Percentiles rank a stretch among this genome's conserved stretches.
Conservation (phyloP, 1,140 invertebrate genomes). For the Ladona fulva region DNA sequence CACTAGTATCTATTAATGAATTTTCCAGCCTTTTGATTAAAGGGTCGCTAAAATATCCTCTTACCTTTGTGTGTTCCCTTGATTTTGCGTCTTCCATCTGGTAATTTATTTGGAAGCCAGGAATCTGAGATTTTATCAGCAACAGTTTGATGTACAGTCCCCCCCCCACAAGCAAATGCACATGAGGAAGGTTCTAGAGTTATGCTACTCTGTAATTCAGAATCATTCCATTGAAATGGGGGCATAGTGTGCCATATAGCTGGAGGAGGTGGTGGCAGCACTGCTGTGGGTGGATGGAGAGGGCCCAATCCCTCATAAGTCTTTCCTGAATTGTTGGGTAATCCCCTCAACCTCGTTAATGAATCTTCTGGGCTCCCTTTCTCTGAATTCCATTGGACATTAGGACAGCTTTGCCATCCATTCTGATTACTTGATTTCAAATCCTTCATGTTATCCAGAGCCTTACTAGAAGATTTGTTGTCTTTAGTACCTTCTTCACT, state of each 20-base stretch:
- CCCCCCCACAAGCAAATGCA: too few species aligned
- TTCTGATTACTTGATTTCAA: not conserved
- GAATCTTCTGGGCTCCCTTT: not conserved
- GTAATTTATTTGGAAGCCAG: conserved; percentile 19
- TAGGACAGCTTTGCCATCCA: not conserved
- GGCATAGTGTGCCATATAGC: not conserved
- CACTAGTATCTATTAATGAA: too few species aligned
- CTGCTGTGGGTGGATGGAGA: not conserved
- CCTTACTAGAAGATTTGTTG: not conserved
- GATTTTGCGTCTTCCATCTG: conserved; percentile 25
- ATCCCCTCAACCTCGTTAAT: not conserved
- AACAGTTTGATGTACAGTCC: too few species aligned
- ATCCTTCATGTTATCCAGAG: not conserved
- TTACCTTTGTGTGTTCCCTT: conserved; percentile 22
- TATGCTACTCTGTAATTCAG: too few species aligned
- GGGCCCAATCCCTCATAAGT: not conserved
- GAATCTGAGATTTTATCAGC: not conserved
- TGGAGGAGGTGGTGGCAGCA: not conserved
- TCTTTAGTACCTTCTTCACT: not conserved
- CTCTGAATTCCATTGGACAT: not conserved
- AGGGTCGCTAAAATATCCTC: too few species aligned
- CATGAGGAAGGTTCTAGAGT: too few species aligned
- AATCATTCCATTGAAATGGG: not conserved
- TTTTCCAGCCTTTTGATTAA: too few species aligned
- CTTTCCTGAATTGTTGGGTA: not conserved